These are phyloP conservation scores for Geodia barretti DNA, from an alignment of 37 sponge, comb jelly and placozoan species.

Conservation along the genomic window DNA sequence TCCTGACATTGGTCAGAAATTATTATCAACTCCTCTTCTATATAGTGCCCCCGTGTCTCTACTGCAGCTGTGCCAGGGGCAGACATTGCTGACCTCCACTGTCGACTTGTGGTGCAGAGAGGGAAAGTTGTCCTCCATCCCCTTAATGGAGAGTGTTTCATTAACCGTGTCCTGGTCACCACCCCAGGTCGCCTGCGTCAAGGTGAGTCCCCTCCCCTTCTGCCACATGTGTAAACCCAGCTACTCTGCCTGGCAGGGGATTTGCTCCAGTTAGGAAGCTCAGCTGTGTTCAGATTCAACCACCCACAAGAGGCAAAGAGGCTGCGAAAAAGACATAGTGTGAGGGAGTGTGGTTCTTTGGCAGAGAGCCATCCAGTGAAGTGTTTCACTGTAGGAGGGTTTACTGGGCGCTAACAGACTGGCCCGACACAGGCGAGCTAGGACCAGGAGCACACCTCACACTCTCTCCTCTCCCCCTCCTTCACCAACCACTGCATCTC, in stretches of 20 bases:
- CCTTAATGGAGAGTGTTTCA: slow-evolving; percentile 49
- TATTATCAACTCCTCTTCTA: too few species aligned
- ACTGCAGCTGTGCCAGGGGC: slow-evolving; percentile 33
- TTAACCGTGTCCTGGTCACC: slow-evolving; percentile 25
- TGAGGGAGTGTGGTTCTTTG: background rate
- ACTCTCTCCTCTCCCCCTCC: background rate
- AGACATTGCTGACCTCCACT: slow-evolving; percentile 45
- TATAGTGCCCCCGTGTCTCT: too few species aligned
- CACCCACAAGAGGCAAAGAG: slow-evolving; percentile 34
- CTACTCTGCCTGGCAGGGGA: background rate
- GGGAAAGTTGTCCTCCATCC: slow-evolving; percentile 43
- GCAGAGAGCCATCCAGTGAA: background rate
- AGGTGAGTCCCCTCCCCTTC: slow-evolving; percentile 12
- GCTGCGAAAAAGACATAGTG: slow-evolving; percentile 15
- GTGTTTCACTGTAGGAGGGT: slow-evolving; percentile 1
- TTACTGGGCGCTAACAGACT: background rate
- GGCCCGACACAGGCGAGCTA: background rate
- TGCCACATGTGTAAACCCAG: background rate
- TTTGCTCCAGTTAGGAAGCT: slow-evolving; percentile 15
- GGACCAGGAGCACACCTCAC: background rate
- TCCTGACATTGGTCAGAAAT: background rate
- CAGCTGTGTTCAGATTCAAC: slow-evolving; percentile 30
- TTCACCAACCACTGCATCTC: slow-evolving; percentile 16
- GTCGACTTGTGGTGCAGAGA: slow-evolving; percentile 31
- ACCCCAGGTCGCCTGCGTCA: slow-evolving; percentile 31